A percentile compares a stretch with the other conserved stretches of the same genome.
These are phyloP conservation scores for Fregetta grallaria DNA, from an alignment of 2,113 vertebrate genomes.

Conservation along the genomic window DNA sequence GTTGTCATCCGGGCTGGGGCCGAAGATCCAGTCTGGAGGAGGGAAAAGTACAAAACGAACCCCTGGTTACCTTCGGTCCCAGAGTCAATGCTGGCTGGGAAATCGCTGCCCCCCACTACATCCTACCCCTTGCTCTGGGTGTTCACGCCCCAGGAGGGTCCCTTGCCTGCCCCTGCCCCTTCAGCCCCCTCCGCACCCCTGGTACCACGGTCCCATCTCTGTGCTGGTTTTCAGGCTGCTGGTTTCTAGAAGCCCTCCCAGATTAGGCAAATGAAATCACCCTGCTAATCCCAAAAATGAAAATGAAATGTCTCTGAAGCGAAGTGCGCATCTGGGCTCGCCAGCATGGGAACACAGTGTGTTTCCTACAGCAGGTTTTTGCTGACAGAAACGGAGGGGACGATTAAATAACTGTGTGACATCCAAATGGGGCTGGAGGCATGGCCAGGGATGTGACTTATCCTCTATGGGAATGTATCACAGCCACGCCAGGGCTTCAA, in stretches of 20 bases:
- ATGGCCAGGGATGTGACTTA: not conserved
- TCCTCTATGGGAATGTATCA: not conserved
- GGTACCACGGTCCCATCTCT: not conserved
- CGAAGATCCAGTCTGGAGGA: conserved; percentile 80
- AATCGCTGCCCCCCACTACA: not conserved
- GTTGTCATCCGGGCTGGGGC: conserved; percentile 66
- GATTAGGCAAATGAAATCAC: not conserved
- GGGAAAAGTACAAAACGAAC: not conserved
- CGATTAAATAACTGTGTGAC: not conserved
- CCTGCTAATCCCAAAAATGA: not conserved
- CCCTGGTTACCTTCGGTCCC: not conserved
- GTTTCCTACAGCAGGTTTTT: not conserved
- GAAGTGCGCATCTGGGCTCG: not conserved
- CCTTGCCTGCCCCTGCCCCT: not conserved
- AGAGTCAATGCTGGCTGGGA: not conserved
- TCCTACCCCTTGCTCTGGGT: accelerated
- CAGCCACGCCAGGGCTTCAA: not conserved
- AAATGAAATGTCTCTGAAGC: not conserved
- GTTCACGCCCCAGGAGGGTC: not conserved
- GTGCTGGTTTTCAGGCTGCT: not conserved
- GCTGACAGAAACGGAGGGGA: not conserved
- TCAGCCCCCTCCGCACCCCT: not conserved
- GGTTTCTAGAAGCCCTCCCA: not conserved
- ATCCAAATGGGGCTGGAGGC: not conserved
- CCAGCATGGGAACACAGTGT: not conserved